Evolutionary conservation across 2,888 invertebrate genomes (phyloP).

Genomic region (Tachystola acroxantha): DNA sequence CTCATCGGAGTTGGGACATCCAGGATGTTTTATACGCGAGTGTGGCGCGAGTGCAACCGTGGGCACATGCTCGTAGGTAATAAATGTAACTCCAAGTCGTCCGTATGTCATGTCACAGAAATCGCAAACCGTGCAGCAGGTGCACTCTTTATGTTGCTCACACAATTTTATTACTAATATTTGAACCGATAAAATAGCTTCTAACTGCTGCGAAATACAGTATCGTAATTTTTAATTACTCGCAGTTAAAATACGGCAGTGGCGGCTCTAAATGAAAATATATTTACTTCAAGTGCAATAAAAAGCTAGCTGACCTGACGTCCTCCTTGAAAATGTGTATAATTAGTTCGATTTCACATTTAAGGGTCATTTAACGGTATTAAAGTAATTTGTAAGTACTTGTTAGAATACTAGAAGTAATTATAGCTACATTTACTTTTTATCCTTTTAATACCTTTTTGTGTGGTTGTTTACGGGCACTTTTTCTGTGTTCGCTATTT

Average conservation of each 20-base stretch:
- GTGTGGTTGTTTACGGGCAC: too few relatives aligned
- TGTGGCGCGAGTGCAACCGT: too few relatives aligned
- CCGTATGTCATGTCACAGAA: neutral
- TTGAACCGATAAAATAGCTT: conserved; percentile 1
- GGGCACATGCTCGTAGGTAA: too few relatives aligned
- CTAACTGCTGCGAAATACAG: neutral
- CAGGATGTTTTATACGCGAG: too few relatives aligned
- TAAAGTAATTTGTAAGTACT: neutral
- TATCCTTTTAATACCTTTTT: neutral
- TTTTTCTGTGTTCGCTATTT: too few relatives aligned
- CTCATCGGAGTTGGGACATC: too few relatives aligned
- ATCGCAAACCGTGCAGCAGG: neutral
- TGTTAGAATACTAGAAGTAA: neutral
- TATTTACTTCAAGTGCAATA: neutral
- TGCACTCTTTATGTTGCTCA: neutral
- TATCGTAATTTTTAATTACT: conserved; percentile 2
- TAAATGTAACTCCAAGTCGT: too few relatives aligned
- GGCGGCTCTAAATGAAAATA: conserved; percentile 1
- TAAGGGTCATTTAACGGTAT: neutral
- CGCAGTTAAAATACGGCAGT: conserved; percentile 1
- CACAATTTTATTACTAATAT: neutral
- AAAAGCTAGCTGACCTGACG: neutral
- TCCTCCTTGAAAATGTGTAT: neutral
- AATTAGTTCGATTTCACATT: conserved; percentile 2
- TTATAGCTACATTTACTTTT: too few relatives aligned